A percentile compares a stretch with the other conserved stretches of the same genome.
Conservation (phyloP, 2,797 vertebrate species). For the Brachyrhaphis roseni region DNA sequence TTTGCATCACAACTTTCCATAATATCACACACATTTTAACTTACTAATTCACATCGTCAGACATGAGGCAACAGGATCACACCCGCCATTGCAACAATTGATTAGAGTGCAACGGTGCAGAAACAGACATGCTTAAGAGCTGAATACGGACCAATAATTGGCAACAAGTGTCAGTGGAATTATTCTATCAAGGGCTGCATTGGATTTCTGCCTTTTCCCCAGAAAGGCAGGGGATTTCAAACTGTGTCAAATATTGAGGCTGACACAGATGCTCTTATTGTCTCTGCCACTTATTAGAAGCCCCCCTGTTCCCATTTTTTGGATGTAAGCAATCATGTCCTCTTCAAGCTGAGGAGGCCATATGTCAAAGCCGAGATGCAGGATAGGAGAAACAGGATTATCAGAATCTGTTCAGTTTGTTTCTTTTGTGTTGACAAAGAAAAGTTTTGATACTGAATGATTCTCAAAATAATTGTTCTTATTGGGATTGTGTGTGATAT, state of each 20-base stretch:
- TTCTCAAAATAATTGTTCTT: background rate
- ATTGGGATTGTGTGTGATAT: background rate
- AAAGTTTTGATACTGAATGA: slow-evolving; percentile 6
- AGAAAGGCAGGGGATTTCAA: slow-evolving; percentile 58
- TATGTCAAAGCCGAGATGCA: slow-evolving; percentile 3
- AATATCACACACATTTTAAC: background rate
- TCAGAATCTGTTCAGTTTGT: slow-evolving; percentile 19
- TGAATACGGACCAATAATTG: slow-evolving; percentile 54
- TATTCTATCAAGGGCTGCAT: slow-evolving; percentile 53
- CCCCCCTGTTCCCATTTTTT: slow-evolving; percentile 20
- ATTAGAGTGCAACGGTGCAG: slow-evolving; percentile 1
- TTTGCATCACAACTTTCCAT: background rate
- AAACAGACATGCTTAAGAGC: slow-evolving; percentile 10
- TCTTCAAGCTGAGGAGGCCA: slow-evolving; percentile 1
- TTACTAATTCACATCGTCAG: background rate
- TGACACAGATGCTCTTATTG: slow-evolving; percentile 50
- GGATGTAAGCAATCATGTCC: slow-evolving; percentile 27
- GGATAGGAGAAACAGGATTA: slow-evolving; percentile 13
- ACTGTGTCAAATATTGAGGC: slow-evolving; percentile 46
- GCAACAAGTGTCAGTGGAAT: slow-evolving; percentile 54
- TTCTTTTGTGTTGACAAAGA: slow-evolving; percentile 14
- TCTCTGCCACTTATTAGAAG: slow-evolving; percentile 37
- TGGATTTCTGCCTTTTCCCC: slow-evolving; percentile 54
- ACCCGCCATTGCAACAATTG: background rate
- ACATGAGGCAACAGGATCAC: background rate